A percentile compares a stretch with the other conserved stretches of the same genome.
These are phyloP conservation scores for Opisthocomus hoazin DNA, from an alignment of 2,113 vertebrate genomes.

Conservation along the genomic window DNA sequence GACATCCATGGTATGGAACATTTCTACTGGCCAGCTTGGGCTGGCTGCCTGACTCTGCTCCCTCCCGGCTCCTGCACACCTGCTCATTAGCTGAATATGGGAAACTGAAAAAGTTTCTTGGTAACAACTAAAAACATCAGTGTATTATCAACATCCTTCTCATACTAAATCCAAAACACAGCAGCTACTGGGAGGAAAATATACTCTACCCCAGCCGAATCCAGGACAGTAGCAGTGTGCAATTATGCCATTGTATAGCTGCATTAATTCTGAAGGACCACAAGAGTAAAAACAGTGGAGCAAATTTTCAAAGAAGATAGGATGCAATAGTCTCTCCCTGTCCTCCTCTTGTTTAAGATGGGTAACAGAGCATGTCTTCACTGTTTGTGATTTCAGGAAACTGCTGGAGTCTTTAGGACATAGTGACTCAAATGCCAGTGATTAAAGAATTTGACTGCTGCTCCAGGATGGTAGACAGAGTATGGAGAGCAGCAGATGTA, in stretches of 20 bases:
- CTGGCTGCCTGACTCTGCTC: too few relatives aligned
- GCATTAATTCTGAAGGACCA: not conserved
- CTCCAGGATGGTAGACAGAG: not conserved
- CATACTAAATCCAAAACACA: too few relatives aligned
- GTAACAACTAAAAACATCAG: too few relatives aligned
- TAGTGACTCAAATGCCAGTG: not conserved
- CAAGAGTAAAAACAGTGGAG: not conserved
- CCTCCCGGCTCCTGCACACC: too few relatives aligned
- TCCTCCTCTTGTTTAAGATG: not conserved
- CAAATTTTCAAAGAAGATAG: not conserved
- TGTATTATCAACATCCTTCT: too few relatives aligned
- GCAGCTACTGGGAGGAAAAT: too few relatives aligned
- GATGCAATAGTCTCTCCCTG: not conserved
- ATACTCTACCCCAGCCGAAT: too few relatives aligned
- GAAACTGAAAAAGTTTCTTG: too few relatives aligned
- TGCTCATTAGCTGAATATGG: too few relatives aligned
- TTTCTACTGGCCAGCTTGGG: too few relatives aligned
- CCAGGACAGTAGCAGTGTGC: too few relatives aligned
- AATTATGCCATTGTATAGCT: not conserved
- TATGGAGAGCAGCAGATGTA: not conserved
- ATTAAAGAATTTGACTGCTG: not conserved
- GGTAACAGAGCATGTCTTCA: not conserved
- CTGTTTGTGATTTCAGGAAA: not conserved
- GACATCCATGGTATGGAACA: too few relatives aligned
- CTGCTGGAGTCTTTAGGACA: not conserved